Base-by-base conservation (phyloP, 2,888 invertebrate genomes). In the Acrobasis consociella region DNA sequence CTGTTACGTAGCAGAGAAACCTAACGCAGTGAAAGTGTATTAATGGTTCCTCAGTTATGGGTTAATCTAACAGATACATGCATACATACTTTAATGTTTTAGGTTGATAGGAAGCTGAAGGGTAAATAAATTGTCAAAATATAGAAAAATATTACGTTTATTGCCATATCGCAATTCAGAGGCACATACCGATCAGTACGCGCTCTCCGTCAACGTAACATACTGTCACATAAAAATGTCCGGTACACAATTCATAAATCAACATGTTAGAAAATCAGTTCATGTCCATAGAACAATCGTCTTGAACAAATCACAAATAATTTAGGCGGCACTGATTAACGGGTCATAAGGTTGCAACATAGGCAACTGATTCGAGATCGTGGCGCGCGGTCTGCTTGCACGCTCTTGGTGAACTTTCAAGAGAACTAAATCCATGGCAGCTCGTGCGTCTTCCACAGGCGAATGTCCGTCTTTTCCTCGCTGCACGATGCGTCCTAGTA, bases 401-500 rank as follows among this genome's bases (percentile, higher is more conserved):
- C 85, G 81, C 67, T 89, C 87, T 64, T 84, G 76, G 64, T 86
- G 80, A 31, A 97, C 93, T 82, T 95, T 95, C 89, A 95, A 95
- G 62, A 98, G 91, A 93, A 98, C 97, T 59, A 99, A 91, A 77
- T 99, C 97, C 91, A 99, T 94, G 71, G 97, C 97, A 11, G 97
- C 95, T 49, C 95, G 93, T 1, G 99, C 98, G 85, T 99, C 99
- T 86, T 99, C 99, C 64, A 95, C 94, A 68, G 98, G 97, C 86
- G 98, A 97, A 91, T 99, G 99, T 7, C 98, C 95, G 73, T 93
- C 93, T 73, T 83, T 83, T 63, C 88, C 84, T 79, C 89, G 92
- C 83, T 99, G 99, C 64, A 99, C 99, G 66, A 96, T 95, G 67
- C 96, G 95, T 58, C 95, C 94, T 51, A 99, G 93, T 68, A 95